phyloP scores from a whole-genome alignment of 2,113 vertebrate species.

The Choloepus hoffmanni region DNA sequence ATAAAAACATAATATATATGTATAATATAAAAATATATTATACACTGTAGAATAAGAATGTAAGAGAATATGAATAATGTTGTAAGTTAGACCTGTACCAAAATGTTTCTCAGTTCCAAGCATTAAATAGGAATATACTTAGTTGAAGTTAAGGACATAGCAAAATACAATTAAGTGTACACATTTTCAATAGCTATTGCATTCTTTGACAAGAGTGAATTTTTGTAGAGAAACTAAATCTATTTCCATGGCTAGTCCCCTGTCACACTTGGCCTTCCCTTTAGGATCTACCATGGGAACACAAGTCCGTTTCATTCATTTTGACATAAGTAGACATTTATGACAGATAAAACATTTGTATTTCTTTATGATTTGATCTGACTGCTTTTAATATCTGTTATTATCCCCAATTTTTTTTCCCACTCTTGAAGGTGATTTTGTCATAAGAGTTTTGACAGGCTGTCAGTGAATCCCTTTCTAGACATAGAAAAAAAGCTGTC shows the following conservation, averaged over 20 bases:
- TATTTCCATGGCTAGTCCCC: not conserved
- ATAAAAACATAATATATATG: no score
- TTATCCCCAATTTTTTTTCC: not conserved
- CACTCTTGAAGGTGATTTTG: not conserved
- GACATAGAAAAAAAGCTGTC: not conserved
- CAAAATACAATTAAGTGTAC: not conserved
- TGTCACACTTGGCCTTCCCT: not conserved
- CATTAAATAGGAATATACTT: constrained; percentile 54
- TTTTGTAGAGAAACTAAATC: not conserved
- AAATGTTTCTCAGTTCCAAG: constrained; percentile 67
- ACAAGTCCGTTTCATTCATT: not conserved
- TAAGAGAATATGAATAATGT: constrained; percentile 59
- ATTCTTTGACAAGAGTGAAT: not conserved
- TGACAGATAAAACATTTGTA: not conserved
- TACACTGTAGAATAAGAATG: not conserved
- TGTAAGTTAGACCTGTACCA: constrained; percentile 63
- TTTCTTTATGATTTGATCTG: not conserved
- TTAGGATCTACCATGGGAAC: not conserved
- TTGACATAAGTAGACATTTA: not conserved
- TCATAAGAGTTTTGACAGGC: not conserved
- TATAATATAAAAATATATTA: no score
- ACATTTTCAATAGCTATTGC: not conserved
- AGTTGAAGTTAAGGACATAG: constrained; percentile 67
- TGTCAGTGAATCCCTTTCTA: not conserved
- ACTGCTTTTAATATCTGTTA: not conserved